phyloP scores from a whole-genome alignment of 2,888 invertebrate species.

The Andrena marginata region DNA sequence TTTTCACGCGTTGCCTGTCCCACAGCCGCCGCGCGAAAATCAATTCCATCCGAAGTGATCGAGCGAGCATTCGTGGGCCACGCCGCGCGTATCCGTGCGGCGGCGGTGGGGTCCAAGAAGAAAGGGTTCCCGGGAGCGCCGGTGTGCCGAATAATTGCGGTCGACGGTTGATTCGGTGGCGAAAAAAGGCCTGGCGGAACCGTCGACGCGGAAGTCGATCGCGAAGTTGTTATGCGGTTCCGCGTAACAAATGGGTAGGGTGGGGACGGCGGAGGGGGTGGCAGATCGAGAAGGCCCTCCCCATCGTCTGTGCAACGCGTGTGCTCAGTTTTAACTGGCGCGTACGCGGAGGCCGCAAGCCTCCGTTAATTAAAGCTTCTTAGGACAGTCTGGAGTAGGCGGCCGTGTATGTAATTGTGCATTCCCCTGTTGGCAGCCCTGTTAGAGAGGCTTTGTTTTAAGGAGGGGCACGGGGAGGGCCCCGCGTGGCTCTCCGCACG shows the following conservation, averaged over 20 bases:
- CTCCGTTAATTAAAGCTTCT: conserved; percentile 76
- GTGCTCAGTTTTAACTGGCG: conserved; percentile 17
- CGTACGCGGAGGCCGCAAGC: conserved; percentile 43
- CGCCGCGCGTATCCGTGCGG: conserved; percentile 9
- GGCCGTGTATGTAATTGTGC: conserved; percentile 73
- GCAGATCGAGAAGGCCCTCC: neutral
- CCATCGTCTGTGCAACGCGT: conserved; percentile 17
- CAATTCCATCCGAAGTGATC: conserved; percentile 1
- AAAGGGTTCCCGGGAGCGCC: neutral
- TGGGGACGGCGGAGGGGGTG: neutral
- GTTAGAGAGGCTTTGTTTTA: conserved; percentile 74
- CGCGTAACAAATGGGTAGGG: neutral
- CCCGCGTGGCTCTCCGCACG: conserved; percentile 54
- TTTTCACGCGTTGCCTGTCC: neutral
- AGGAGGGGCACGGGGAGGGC: conserved; percentile 40
- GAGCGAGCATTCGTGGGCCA: conserved; percentile 17
- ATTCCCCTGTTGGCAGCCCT: conserved; percentile 72
- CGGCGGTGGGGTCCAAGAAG: neutral
- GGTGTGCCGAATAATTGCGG: conserved; percentile 35
- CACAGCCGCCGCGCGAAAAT: neutral
- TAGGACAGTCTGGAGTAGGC: conserved; percentile 63
- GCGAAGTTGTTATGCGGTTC: conserved; percentile 36
- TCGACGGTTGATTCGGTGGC: conserved; percentile 17
- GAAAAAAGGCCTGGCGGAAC: conserved; percentile 18
- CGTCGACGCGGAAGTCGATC: conserved; percentile 52